phyloP scores from a whole-genome alignment of 2,797 vertebrate genomes.

The Morus bassanus region DNA sequence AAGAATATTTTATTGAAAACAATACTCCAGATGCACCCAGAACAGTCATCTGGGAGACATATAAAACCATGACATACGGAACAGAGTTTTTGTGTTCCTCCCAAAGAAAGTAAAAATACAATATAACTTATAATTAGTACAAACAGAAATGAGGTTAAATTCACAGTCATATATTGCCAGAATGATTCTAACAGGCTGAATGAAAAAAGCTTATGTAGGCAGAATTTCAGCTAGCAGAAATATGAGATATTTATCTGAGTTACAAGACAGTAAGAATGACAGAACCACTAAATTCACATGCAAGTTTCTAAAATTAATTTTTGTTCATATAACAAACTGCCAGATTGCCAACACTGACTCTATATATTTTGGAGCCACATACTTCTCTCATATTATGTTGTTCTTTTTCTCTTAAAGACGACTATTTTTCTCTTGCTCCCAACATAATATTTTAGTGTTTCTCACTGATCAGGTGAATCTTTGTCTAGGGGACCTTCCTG shows the following conservation, averaged over 20 bases:
- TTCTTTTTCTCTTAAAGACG: background rate
- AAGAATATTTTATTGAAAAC: constrained; percentile 32
- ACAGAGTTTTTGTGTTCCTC: constrained; percentile 13
- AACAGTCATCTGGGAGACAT: constrained; percentile 2
- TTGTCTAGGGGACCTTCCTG: background rate
- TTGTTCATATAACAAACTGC: background rate
- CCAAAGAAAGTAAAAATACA: constrained; percentile 48
- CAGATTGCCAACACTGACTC: background rate
- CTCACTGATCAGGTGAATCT: background rate
- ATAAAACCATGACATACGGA: background rate
- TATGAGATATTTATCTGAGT: constrained; percentile 11
- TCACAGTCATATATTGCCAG: constrained; percentile 19
- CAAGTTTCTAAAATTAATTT: constrained; percentile 40
- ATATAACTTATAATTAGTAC: constrained; percentile 32
- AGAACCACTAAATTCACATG: background rate
- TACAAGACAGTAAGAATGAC: background rate
- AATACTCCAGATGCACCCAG: constrained; percentile 34
- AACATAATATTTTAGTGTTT: background rate
- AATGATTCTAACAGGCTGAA: constrained; percentile 18
- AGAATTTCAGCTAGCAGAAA: constrained; percentile 36
- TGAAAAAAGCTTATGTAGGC: constrained; percentile 24
- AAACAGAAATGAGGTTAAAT: constrained; percentile 37
- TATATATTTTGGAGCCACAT: background rate
- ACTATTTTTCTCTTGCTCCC: background rate
- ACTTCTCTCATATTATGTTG: background rate